Base-by-base conservation (phyloP, 2,888 invertebrate species). In the Troides oblongomaculatus region DNA sequence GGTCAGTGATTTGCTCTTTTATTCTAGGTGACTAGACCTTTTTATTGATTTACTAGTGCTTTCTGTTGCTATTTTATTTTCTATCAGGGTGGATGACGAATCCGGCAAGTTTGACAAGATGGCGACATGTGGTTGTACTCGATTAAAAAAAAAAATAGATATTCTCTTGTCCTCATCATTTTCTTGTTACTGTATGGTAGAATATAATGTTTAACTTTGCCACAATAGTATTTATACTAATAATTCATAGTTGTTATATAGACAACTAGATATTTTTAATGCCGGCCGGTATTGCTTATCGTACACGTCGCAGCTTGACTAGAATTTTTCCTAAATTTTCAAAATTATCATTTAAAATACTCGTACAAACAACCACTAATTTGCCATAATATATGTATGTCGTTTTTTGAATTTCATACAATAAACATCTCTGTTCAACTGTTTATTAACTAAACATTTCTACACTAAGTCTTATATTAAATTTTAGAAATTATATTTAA, bases 91-190 rank as follows among this genome's bases (percentile, higher is more conserved):
- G 85, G 84, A 85, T 89, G 88, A 88, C 87, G 83, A 89, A 87
- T 88, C 85, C 88, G 87, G 88, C 87, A 82, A 89, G 85, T 87
- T 84, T 91, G 89, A 91, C 92, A 92, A 92, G 88, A 92, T 92
- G 92, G 92, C 92, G 92, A 92, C 92, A 92, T 91, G 92, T 90
- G 91, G 89, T 89, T 80, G 82, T 80, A 84, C 78, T 76, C 79
- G 77, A 80, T 84, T 86, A 82, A 73, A 78, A 85, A 81, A 25
- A 77, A 82, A 86, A 83, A 78, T 73, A 70, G 69, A 75, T 72
- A 75, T 76, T 57, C 61, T 64, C 62, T 58, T 67, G 23, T 36
- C 62, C 14, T 23, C 43, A 57, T n/a, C 39, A 46, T 66, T 5
- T 56, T 12, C 39, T 60, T 39, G 53, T 56, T 68, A 59, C 57